These are phyloP conservation scores for Pyrrhopygopsis socrates DNA, from an alignment of 2,888 invertebrate species.

Conservation along the genomic window DNA sequence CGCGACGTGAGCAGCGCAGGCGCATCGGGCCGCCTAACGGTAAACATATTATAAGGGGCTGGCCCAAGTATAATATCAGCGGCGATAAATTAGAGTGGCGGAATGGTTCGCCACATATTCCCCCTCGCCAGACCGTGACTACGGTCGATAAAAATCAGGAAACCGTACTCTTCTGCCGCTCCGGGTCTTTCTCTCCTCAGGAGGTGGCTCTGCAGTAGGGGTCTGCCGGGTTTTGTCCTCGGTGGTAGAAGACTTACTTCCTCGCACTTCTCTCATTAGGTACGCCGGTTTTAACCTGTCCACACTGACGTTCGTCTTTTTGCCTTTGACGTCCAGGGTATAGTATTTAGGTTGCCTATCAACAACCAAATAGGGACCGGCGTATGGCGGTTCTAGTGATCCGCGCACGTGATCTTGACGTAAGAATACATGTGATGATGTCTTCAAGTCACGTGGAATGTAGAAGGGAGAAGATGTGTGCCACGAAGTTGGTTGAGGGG, in stretches of 20 bases:
- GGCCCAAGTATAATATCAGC: too few relatives aligned
- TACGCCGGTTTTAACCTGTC: slow-evolving; percentile 13
- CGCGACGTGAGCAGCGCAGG: too few relatives aligned
- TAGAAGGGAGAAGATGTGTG: not conserved
- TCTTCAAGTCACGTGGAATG: not conserved
- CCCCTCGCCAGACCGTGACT: slow-evolving; percentile 18
- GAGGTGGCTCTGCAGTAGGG: too few relatives aligned
- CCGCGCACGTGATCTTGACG: not conserved
- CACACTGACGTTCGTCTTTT: not conserved
- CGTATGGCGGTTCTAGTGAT: not conserved
- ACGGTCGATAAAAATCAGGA: slow-evolving; percentile 1
- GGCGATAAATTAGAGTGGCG: too few relatives aligned
- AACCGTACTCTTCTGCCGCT: not conserved
- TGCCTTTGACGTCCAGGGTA: slow-evolving; percentile 6
- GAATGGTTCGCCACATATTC: slow-evolving; percentile 7
- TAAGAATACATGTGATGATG: not conserved
- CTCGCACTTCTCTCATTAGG: too few relatives aligned
- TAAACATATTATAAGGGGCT: too few relatives aligned
- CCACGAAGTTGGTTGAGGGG: too few relatives aligned
- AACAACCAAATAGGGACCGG: not conserved
- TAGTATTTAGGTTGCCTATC: too few relatives aligned
- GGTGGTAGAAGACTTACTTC: too few relatives aligned
- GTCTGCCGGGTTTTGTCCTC: too few relatives aligned
- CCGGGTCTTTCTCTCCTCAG: not conserved
- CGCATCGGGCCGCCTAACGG: too few relatives aligned